These are phyloP conservation scores for Lophotis ruficrista DNA, from an alignment of 2,113 vertebrate genomes.

Conservation along the genomic window DNA sequence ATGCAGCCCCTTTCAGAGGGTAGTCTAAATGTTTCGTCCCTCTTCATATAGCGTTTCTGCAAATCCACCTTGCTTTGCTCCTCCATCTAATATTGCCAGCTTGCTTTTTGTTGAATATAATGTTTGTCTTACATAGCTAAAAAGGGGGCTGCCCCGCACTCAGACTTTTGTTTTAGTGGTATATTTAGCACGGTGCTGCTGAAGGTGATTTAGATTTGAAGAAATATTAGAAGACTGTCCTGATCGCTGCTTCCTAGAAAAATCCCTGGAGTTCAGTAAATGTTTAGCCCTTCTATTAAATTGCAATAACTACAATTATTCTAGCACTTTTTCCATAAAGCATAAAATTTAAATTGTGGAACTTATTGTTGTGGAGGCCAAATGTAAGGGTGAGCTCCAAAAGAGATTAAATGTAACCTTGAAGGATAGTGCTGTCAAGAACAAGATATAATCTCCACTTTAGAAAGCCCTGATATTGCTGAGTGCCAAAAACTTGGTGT, in stretches of 20 bases:
- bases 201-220: conserved; percentile 1
- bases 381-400: background rate
- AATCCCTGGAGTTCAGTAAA: background rate
- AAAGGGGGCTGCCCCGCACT: background rate
- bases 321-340: background rate
- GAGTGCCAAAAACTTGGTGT: background rate
- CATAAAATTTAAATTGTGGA: background rate
- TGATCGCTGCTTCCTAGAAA: background rate
- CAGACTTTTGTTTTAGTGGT: background rate
- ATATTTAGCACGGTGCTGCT: background rate
- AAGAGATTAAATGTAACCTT: background rate
- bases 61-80: background rate
- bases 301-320: background rate
- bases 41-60: background rate
- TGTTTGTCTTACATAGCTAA: background rate
- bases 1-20: background rate
- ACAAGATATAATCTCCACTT: background rate
- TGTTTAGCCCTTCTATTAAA: background rate
- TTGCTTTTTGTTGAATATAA: background rate
- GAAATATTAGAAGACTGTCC: background rate
- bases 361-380: background rate
- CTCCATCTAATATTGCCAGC: background rate
- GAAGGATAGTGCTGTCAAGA: background rate
- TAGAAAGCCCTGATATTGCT: background rate
- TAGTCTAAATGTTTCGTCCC: background rate